Base-by-base conservation (phyloP, 2,113 vertebrate species). In the Leucopsar rothschildi region DNA sequence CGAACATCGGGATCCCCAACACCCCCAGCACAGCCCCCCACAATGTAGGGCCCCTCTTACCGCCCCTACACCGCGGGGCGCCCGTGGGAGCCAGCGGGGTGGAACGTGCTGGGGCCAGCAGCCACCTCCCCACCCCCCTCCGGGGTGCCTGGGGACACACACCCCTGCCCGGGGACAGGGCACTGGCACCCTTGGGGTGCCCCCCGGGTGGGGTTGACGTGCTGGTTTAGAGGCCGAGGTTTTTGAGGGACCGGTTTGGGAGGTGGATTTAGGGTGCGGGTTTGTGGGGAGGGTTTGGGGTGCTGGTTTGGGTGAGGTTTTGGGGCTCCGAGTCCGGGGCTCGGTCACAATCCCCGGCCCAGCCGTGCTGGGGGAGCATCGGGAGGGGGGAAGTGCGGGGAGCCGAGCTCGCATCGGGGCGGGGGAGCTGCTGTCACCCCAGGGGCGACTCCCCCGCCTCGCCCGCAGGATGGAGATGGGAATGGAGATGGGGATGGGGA, bases 341-440 rank as follows among this genome's bases (percentile, higher is more conserved):
- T 93, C 61, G 40, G 68, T 73, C 33, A 15, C 40, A 20, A 12
- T 44, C 12, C 37, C 22, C 3, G 16, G 37, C 19, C 40, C 21
- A 9, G 49, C 15, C 29, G 5, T 0, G 4, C 24, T 2, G 23
- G 19, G 47, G 20, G 35, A 33, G 31, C 76, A 22, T 2, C 5
- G 56, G 40, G 40, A 29, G 31, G 47, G 31, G 60, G 76, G 18
- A 15, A 4, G 40, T 6, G 68, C 1, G 5, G 42, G 27, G 40
- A 29, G 12, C 75, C 10, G 15, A 33, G 40, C 35, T 37, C 33
- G 27, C 37, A 53, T n/a, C 20, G 39, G 31, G 18, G 27, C 2
- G 35, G 31, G 68, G 35, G 19, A 17, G 72, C 44, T 15, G 78
- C 84, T 55, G 45, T 15, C 22, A 35, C 11, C n/a, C 22, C 61